Evolutionary conservation across 2,888 invertebrate genomes (phyloP), one percentile per base, ranked within the genome.

Genomic region (Stenchaetothrips biformis): DNA sequence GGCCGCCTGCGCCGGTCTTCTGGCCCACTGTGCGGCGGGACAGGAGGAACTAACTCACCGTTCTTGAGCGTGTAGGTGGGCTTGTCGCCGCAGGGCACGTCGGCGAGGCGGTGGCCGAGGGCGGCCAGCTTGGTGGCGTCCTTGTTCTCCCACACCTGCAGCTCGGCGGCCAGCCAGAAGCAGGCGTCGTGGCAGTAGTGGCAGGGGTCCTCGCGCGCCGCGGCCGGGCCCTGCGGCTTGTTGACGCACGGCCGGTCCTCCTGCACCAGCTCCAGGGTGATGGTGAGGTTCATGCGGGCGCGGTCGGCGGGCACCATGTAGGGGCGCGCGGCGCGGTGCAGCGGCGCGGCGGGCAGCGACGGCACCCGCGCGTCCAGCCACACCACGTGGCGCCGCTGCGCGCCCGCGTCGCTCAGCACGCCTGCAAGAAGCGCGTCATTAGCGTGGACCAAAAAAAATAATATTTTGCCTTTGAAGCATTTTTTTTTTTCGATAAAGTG

Each of bases 141-240:
- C 67, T 74, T 74, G 67, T 74, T 74, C 67, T 74, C 67, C 67
- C 67, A 74, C 21, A 74, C 67, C 67, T 74, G 67, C 21, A 74
- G 67, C 67, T 74, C 67, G 67, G 25, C 67, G 67, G 21, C 8
- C 25, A 8, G 25, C 67, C 67, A 74, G 67, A 74, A 74, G 67
- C 67, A 74, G 25, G 67, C 21, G 67, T 74, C 67, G 21, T 74
- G 67, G 25, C 67, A 74, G 67, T 74, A 74, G 67, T 74, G 67
- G 67, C 67, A 74, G 25, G 67, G 67, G 67, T 74, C 67, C 25
- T 67, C 21, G 21, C 67, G 21, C 67, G 25, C 67, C 7, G 25
- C 21, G 21, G 21, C 21, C 13, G 11, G 4, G 53, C 53, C 67
- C 67, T 74, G 21, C 13, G 59, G 59, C 67, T 74, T 74, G 67